These are phyloP conservation scores for Aphodius granarius DNA, from an alignment of 2,888 invertebrate species.

Conservation along the genomic window DNA sequence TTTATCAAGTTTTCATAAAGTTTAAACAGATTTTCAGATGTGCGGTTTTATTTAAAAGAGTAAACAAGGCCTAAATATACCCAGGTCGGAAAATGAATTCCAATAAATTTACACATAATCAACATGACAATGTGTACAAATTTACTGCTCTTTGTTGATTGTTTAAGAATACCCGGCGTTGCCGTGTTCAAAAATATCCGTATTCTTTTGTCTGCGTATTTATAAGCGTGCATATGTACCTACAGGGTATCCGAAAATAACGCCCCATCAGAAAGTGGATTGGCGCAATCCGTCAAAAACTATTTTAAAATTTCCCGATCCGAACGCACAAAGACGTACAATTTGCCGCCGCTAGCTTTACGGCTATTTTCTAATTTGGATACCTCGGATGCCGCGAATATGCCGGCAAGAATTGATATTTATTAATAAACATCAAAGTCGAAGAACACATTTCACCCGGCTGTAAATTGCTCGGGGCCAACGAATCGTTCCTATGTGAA, in stretches of 20 bases:
- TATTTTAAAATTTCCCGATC: constrained; percentile 17
- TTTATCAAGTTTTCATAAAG: not conserved
- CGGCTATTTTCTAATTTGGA: constrained; percentile 20
- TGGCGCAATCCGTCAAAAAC: constrained; percentile 13
- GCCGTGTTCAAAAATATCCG: not conserved
- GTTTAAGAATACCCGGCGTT: not conserved
- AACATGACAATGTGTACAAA: constrained; percentile 28
- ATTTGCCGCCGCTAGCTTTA: constrained; percentile 16
- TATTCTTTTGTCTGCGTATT: not conserved
- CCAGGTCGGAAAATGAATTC: constrained; percentile 6
- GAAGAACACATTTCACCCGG: not conserved
- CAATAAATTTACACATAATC: constrained; percentile 28
- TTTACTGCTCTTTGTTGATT: constrained; percentile 28
- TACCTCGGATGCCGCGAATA: not conserved
- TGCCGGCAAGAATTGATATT: constrained; percentile 14
- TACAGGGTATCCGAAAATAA: not conserved
- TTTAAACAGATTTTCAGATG: too few relatives aligned
- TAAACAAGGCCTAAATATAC: not conserved
- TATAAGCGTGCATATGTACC: not conserved
- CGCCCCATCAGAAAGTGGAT: not conserved
- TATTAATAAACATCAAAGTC: constrained; percentile 22
- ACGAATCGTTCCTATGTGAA: not conserved
- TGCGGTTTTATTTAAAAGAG: too few relatives aligned
- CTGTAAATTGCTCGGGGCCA: constrained; percentile 1
- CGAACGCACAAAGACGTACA: constrained; percentile 16